Base-by-base conservation (phyloP, 2,797 vertebrate species). In the Gadopsis marmoratus region DNA sequence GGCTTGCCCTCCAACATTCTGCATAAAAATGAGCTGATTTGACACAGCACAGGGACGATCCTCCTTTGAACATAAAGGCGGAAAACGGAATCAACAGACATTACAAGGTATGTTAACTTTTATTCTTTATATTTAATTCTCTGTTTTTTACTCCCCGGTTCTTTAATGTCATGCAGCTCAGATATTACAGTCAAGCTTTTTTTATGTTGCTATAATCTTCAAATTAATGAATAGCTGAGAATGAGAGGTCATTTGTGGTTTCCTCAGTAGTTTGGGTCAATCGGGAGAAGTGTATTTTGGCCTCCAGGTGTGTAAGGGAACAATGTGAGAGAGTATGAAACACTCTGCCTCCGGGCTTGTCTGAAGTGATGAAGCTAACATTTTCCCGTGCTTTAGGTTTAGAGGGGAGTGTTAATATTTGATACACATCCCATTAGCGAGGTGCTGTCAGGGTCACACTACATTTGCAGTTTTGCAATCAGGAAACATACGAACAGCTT, bases 51-150 rank as follows among this genome's bases (percentile, higher is more conserved):
- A 37, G 26, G 33, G 23, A 60, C 23, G 59, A 62, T 17, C 58
- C 39, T 83, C 5, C 31, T 58, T n/a, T 33, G 54, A 60, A 78
- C 26, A 19, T 37, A 29, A 39, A 63, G 11, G 47, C 45, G 58
- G 35, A 59, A 41, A 78, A 23, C 56, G 11, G 10, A 0, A 6
- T 23, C 29, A 50, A 41, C 14, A 60, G 33, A 61, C 75, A 66
- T 43, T 19, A 64, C n/a, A 70, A 89, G 85, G 92, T 91, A 89
- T 12, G 86, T 76, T 62, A 4, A 23, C 23, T 0, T 4, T 50
- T 19, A 60, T 61, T 56, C 6, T 65, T 31, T 12, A 35, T 51
- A 13, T 1, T 9, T 58, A 14, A 50, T 12, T n/a, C 14, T 13
- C 21, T 58, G 14, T 21, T 23, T 43, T 16, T 43, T 48, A 4